Evolutionary conservation across 2,797 vertebrate genomes (phyloP).

Genomic region (Dallia pectoralis): DNA sequence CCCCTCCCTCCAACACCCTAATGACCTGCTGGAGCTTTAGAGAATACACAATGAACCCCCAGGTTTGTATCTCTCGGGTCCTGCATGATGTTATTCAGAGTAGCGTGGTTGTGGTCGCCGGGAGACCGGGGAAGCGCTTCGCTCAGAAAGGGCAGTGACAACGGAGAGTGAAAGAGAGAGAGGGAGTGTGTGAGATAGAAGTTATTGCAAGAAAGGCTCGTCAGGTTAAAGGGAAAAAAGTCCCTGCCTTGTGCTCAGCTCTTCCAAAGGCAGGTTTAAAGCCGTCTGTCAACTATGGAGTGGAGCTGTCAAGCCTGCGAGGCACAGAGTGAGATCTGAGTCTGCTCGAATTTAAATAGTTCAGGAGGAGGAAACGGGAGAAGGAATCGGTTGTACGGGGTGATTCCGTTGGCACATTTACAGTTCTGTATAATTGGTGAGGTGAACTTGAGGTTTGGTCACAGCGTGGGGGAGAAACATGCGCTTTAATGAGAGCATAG

Average conservation of each 20-base stretch:
- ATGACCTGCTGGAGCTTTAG: slow-evolving; percentile 60
- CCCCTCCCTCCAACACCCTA: slow-evolving; percentile 38
- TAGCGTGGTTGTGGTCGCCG: slow-evolving; percentile 31
- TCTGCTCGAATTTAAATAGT: slow-evolving; percentile 40
- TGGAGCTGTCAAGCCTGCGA: slow-evolving; percentile 36
- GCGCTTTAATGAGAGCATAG: not conserved
- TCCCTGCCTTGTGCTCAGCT: slow-evolving; percentile 16
- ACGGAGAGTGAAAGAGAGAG: not conserved
- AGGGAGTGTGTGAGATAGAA: not conserved
- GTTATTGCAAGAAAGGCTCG: slow-evolving; percentile 10
- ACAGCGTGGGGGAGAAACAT: slow-evolving; percentile 4
- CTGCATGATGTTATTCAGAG: slow-evolving; percentile 17
- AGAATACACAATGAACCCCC: slow-evolving; percentile 65
- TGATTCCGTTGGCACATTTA: not conserved
- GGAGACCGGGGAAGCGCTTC: slow-evolving; percentile 35
- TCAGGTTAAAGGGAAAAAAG: slow-evolving; percentile 27
- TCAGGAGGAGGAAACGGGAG: slow-evolving; percentile 20
- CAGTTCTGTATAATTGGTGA: not conserved
- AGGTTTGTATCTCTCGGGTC: slow-evolving; percentile 38
- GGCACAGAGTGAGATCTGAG: slow-evolving; percentile 28
- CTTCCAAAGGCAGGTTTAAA: slow-evolving; percentile 39
- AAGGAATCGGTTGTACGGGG: not conserved
- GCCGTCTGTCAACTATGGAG: slow-evolving; percentile 30
- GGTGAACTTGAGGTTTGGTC: not conserved
- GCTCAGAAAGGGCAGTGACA: slow-evolving; percentile 16